These are phyloP conservation scores for Sciurus carolinensis DNA, from an alignment of 2,797 vertebrate genomes.

Conservation along the genomic window DNA sequence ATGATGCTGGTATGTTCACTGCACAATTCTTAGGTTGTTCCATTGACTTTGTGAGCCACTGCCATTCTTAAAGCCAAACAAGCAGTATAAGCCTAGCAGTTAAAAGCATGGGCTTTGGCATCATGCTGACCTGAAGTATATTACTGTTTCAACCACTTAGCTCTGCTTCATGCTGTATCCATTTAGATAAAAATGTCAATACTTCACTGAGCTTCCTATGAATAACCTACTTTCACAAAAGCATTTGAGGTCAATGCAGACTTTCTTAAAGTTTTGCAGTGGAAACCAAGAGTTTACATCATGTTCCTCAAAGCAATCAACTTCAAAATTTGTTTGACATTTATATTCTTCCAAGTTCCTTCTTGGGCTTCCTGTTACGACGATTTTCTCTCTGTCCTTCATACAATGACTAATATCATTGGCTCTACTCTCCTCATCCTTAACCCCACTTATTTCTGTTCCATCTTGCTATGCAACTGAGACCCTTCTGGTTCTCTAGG, in stretches of 20 bases:
- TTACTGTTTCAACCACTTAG: not conserved
- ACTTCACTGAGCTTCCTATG: not conserved
- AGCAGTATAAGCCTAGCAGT: not conserved
- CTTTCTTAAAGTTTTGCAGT: conserved; percentile 4
- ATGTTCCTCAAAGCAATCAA: not conserved
- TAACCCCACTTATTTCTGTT: not conserved
- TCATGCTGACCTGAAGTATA: not conserved
- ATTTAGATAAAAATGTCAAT: conserved; percentile 4
- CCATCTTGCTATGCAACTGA: not conserved
- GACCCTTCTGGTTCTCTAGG: not conserved
- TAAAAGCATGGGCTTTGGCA: not conserved
- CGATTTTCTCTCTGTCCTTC: not conserved
- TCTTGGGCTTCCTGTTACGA: not conserved
- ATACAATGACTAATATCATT: not conserved
- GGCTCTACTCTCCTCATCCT: not conserved
- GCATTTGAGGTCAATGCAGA: not conserved
- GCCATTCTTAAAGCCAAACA: not conserved
- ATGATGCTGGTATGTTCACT: not conserved
- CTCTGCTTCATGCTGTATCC: not conserved
- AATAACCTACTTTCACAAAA: conserved; percentile 49
- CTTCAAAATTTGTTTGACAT: conserved; percentile 16
- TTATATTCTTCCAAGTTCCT: conserved; percentile 2
- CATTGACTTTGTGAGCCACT: conserved; percentile 2
- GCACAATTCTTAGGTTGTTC: not conserved
- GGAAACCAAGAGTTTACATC: not conserved